These are phyloP conservation scores for Hemaris fuciformis DNA, from an alignment of 2,888 invertebrate species.

Conservation along the genomic window DNA sequence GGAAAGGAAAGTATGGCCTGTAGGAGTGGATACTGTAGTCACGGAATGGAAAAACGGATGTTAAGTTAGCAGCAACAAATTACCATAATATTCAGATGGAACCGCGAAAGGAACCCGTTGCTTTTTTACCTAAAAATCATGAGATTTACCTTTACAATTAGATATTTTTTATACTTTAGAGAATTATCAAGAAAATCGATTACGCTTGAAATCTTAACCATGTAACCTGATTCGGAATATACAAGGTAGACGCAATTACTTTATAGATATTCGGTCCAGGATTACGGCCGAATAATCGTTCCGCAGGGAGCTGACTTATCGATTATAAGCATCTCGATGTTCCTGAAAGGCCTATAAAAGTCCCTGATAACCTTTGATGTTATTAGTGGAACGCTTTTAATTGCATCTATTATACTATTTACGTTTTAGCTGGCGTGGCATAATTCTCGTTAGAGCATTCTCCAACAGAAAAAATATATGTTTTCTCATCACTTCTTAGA, in stretches of 20 bases:
- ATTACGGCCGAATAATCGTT: not conserved
- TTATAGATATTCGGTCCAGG: slow-evolving; percentile 11
- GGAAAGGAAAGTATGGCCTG: too few species aligned
- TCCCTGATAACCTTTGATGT: not conserved
- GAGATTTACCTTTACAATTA: too few species aligned
- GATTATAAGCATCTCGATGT: not conserved
- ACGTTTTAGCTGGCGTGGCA: not conserved
- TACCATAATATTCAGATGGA: too few species aligned
- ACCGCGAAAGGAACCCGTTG: too few species aligned
- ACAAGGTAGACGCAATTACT: slow-evolving; percentile 11
- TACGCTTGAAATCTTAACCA: not conserved
- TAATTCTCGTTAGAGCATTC: not conserved
- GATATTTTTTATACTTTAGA: too few species aligned
- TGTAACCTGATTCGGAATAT: slow-evolving; percentile 11
- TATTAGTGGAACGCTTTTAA: slow-evolving; percentile 1
- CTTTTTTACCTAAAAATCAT: too few species aligned
- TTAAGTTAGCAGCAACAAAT: too few species aligned
- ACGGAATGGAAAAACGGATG: too few species aligned
- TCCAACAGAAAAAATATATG: not conserved
- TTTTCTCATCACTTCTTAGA: too few species aligned
- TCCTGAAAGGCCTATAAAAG: not conserved
- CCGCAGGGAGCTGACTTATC: slow-evolving; percentile 4
- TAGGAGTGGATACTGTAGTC: too few species aligned
- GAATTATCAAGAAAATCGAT: not conserved
- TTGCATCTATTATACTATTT: not conserved